These are phyloP conservation scores for Ichneumon xanthorius DNA, from an alignment of 2,888 invertebrate genomes.

Conservation along the genomic window DNA sequence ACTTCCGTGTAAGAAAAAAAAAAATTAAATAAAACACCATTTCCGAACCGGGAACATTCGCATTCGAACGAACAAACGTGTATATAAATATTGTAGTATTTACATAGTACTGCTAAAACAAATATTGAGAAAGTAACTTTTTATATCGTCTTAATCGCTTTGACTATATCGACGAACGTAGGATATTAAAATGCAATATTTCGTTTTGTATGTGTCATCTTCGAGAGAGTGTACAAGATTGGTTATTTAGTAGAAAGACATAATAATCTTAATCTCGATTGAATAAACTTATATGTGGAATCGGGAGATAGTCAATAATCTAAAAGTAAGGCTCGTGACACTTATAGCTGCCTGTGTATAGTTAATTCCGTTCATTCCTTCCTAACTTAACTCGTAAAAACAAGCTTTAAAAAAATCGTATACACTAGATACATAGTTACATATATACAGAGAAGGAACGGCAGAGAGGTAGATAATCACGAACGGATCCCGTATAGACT, in stretches of 20 bases:
- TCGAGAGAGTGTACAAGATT: conserved; percentile 33
- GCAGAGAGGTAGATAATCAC: conserved; percentile 58
- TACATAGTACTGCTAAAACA: conserved; percentile 64
- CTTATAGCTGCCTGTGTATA: conserved; percentile 51
- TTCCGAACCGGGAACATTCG: conserved; percentile 57
- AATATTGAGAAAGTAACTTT: conserved; percentile 38
- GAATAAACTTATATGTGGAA: conserved; percentile 17
- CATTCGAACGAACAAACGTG: conserved; percentile 56
- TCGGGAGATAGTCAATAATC: neutral
- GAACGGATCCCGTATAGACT: conserved; percentile 38
- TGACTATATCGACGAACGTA: neutral
- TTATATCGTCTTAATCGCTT: conserved; percentile 29
- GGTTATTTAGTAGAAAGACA: conserved; percentile 29
- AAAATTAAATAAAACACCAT: conserved; percentile 37
- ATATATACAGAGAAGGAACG: conserved; percentile 68
- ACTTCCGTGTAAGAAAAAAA: conserved; percentile 40
- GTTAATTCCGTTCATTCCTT: conserved; percentile 56
- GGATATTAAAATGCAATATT: conserved; percentile 19
- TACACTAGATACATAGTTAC: conserved; percentile 67
- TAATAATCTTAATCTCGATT: conserved; percentile 29
- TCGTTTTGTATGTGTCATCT: conserved; percentile 28
- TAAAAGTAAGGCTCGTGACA: conserved; percentile 27
- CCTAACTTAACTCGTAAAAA: conserved; percentile 44
- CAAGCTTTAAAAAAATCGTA: conserved; percentile 44
- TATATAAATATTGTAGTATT: conserved; percentile 67